Conservation (phyloP, 2,797 vertebrate genomes). For the Numenius phaeopus region DNA sequence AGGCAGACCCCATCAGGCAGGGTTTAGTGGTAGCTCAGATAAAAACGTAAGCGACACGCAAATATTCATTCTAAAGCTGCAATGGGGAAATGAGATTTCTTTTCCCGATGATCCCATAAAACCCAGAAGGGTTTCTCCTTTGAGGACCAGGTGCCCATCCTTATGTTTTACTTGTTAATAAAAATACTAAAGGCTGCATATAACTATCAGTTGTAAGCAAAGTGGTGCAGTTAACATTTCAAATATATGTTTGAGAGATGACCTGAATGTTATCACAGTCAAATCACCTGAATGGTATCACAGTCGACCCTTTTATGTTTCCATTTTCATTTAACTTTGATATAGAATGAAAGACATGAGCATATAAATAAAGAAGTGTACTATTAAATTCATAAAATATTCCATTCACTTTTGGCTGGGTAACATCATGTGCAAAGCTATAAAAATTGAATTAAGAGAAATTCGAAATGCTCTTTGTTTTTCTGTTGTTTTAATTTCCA, state of each 20-base stretch:
- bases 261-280: not conserved
- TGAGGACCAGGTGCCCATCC: not conserved
- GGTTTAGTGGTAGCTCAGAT: not conserved
- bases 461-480: slow-evolving; percentile 78
- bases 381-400: slow-evolving; percentile 27
- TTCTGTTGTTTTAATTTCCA: slow-evolving; percentile 80
- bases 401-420: not conserved
- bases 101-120: not conserved
- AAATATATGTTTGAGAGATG: not conserved
- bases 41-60: not conserved
- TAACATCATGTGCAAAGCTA: slow-evolving; percentile 42
- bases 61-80: not conserved
- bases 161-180: not conserved
- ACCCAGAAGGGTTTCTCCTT: not conserved
- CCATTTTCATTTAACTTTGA: slow-evolving; percentile 45
- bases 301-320: not conserved
- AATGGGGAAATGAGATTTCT: not conserved
- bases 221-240: not conserved
- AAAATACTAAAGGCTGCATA: not conserved
- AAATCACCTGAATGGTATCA: not conserved
- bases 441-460: slow-evolving; percentile 63
- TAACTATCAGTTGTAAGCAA: not conserved
- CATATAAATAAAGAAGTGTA: not conserved
- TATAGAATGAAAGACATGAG: not conserved
- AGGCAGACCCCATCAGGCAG: not conserved